Evolutionary conservation across 2,113 vertebrate species (phyloP), one percentile per base, ranked within the genome.

Genomic region (Nannospalax galili): DNA sequence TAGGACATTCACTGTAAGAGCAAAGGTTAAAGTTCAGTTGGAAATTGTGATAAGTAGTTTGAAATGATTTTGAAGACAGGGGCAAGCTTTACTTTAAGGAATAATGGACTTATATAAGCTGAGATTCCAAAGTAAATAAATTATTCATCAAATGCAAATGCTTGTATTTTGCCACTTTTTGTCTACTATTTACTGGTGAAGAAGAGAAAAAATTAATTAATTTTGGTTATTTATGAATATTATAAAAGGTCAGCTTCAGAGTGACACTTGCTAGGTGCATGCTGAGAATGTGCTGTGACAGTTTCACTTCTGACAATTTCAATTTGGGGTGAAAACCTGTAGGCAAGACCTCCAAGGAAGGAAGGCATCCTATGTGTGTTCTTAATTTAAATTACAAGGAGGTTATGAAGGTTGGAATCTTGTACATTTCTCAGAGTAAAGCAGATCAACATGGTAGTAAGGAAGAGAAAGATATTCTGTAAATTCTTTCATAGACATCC

Each of bases 91-190:
- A 82, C 81, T 96, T 95, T 91, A 92, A 93, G 73, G 67, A 86
- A n/a, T 58, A 86, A 81, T 90, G 42, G 40, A 87, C 90, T 95
- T 90, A 65, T 74, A 58, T 90, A 32, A 84, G 69, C 69, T 9
- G 30, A 94, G 82, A 89, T 73, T 73, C 37, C 56, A 70, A 84
- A 94, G 88, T 82, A 95, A 87, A 74, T 90, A 92, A 94, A 81
- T 74, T 92, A 88, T 95, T 93, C 77, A 93, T 90, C 95, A 90
- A 95, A 89, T 92, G 73, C 4, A 79, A 90, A 90, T 80, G 15
- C n/a, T 78, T 75, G 1, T 82, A 86, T 95, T 94, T 92, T 95
- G 35, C 60, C 4, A 89, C 64, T 67, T 81, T 86, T 78, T 69
- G 67, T 69, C 67, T 85, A 56, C 2, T 30, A 35, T 69, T 40